Conservation (phyloP, 1,140 invertebrate species). For the Papilio polytes region DNA sequence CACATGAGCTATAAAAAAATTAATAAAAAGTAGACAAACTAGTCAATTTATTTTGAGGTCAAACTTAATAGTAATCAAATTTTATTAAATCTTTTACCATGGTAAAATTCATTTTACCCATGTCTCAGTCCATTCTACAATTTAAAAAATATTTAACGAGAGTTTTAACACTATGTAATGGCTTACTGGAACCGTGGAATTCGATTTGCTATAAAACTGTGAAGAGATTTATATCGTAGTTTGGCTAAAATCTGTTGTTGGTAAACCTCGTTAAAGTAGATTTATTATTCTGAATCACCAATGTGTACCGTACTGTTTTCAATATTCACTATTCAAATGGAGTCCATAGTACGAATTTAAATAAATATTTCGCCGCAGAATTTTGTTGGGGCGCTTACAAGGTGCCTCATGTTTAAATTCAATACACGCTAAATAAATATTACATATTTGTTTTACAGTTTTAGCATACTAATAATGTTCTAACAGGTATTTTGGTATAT, state of each 20-base stretch:
- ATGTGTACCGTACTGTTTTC: conserved; percentile 24
- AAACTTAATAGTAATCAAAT: no score
- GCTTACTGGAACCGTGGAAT: background rate
- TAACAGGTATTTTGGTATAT: background rate
- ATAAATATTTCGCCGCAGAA: conserved; percentile 28
- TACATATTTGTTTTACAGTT: background rate
- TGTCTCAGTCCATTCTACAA: background rate
- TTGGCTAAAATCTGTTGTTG: conserved; percentile 1
- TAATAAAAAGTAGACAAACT: background rate
- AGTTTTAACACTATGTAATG: background rate
- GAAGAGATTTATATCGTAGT: background rate
- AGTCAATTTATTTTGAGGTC: background rate
- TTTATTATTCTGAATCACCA: conserved; percentile 28
- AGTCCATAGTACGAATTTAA: conserved; percentile 23
- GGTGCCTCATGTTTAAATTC: conserved; percentile 1
- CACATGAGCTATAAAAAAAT: background rate
- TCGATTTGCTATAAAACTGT: conserved; percentile 9
- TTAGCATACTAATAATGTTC: background rate
- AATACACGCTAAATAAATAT: conserved; percentile 5
- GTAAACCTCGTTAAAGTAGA: background rate
- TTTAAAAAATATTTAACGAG: background rate
- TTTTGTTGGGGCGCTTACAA: conserved; percentile 27
- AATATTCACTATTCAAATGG: conserved; percentile 26
- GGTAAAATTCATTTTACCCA: background rate
- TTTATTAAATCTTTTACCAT: no score